Percentiles rank a stretch among this genome's conserved stretches.
phyloP scores from a whole-genome alignment of 2,797 vertebrate species.

The Stomatorhinus walkeri region DNA sequence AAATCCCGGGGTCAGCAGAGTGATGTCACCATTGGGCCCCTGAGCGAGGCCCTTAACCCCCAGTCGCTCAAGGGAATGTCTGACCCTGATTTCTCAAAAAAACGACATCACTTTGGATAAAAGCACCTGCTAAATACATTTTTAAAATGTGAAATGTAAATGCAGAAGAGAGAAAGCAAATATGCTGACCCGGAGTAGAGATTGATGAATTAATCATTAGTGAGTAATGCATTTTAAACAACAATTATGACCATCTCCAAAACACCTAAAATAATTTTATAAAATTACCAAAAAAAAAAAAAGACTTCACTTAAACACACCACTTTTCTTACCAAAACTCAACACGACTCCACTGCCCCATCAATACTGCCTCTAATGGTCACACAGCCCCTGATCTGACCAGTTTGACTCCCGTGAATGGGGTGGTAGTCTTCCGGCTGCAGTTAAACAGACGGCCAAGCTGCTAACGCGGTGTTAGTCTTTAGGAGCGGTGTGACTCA shows the following conservation, averaged over 20 bases:
- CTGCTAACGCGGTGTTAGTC: neutral
- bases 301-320: neutral
- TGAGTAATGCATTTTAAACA: neutral
- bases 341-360: neutral
- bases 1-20: neutral
- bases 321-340: neutral
- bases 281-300: neutral
- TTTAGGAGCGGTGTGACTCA: neutral
- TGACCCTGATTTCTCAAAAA: neutral
- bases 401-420: neutral
- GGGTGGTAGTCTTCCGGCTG: neutral
- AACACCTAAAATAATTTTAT: neutral
- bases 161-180: neutral
- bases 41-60: neutral
- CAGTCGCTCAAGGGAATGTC: neutral
- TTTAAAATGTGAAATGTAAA: neutral
- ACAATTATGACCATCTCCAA: neutral
- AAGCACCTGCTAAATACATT: neutral
- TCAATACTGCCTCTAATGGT: neutral
- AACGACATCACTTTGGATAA: neutral
- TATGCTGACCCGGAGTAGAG: neutral
- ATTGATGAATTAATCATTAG: neutral
- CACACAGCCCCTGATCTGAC: neutral
- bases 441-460: neutral
- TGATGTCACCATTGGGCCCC: neutral